These are phyloP conservation scores for Rhea pennata DNA, from an alignment of 2,113 vertebrate species.

Conservation along the genomic window DNA sequence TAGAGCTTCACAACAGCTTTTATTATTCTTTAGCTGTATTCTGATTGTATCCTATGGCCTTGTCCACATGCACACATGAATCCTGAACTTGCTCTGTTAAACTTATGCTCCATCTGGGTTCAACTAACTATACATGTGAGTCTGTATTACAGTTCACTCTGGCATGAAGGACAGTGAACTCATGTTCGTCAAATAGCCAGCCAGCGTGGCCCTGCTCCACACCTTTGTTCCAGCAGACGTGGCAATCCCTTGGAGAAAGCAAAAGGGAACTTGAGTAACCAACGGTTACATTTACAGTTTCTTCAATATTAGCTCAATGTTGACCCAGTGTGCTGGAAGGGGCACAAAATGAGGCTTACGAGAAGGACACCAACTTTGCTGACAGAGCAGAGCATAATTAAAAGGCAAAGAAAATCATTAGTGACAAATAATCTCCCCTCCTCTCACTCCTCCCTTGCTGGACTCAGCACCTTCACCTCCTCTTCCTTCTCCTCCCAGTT, in stretches of 20 bases:
- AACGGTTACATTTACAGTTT: neutral
- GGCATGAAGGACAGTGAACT: rapidly evolving
- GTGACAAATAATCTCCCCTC: neutral
- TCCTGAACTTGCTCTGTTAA: neutral
- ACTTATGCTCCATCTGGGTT: neutral
- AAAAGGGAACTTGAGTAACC: neutral
- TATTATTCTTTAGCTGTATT: neutral
- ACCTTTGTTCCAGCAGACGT: neutral
- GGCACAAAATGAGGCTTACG: neutral
- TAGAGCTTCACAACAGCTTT: neutral
- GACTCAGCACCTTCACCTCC: neutral
- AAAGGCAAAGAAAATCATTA: neutral
- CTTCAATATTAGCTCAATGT: neutral
- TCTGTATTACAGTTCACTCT: neutral
- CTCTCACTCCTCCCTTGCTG: neutral
- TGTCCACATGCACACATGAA: neutral
- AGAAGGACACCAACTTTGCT: neutral
- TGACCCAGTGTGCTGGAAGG: neutral
- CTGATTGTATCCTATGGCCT: neutral
- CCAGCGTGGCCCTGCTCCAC: rapidly evolving
- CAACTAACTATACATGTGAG: rapidly evolving
- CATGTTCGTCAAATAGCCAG: rapidly evolving
- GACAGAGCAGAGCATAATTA: neutral
- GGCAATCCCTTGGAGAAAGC: neutral
- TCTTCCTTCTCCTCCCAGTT: neutral